Conservation (phyloP, 1,140 invertebrate genomes). For the Panagrolaimus sp. region DNA sequence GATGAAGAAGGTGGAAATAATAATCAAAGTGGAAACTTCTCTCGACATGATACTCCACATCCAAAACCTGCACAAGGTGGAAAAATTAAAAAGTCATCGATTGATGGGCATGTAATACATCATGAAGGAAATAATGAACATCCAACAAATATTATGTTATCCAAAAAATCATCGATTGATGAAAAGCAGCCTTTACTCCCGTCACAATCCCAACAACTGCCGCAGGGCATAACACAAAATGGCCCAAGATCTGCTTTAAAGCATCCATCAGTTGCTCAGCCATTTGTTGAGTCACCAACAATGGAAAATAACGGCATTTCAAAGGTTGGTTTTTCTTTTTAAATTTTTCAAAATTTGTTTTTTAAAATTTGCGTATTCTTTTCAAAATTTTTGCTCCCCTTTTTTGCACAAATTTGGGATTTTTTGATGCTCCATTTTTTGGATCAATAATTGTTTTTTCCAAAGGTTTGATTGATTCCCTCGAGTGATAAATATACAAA, state of each 20-base stretch:
- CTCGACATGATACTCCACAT: constrained; percentile 94
- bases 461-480: neutral
- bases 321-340: neutral
- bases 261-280: constrained; percentile 35
- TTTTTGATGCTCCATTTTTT: no score
- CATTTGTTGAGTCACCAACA: neutral
- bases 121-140: constrained; percentile 41
- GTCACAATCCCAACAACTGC: neutral
- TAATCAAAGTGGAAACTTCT: constrained; percentile 67
- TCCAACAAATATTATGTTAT: constrained; percentile 21
- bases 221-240: constrained; percentile 16
- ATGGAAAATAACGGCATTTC: neutral
- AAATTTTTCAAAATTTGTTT: neutral
- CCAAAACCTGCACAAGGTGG: constrained; percentile 65
- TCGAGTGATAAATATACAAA: constrained; percentile 6
- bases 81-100: constrained; percentile 44
- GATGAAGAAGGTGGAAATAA: neutral
- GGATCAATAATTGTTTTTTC: neutral
- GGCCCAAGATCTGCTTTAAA: constrained; percentile 40
- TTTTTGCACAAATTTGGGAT: neutral
- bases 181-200: neutral
- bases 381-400: neutral
- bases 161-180: constrained; percentile 24
- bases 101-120: constrained; percentile 56
- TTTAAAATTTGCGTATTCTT: neutral